A percentile compares a stretch with the other conserved stretches of the same genome.
phyloP scores from a whole-genome alignment of 92 coral and sea anemone species.

The Zoanthus sansibaricus region DNA sequence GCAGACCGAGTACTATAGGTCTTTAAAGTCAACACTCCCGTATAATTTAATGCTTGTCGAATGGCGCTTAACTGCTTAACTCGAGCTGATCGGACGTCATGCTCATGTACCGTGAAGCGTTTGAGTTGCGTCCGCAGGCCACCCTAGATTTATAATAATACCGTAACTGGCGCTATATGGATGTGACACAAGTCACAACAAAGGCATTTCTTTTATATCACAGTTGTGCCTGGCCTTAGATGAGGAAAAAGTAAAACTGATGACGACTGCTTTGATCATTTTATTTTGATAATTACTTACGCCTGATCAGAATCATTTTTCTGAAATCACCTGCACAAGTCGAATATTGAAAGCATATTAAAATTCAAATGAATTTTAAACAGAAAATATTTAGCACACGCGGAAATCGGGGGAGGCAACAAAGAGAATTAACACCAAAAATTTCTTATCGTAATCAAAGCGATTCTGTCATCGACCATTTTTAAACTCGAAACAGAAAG shows the following conservation, averaged over 20 bases:
- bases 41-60: slow-evolving; percentile 40
- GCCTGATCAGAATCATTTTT: not conserved
- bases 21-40: slow-evolving; percentile 49
- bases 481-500: slow-evolving; percentile 7
- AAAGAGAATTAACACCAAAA: not conserved
- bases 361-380: not conserved
- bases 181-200: slow-evolving; percentile 14
- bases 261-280: not conserved
- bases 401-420: slow-evolving; percentile 13
- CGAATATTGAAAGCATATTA: not conserved
- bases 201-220: slow-evolving; percentile 17
- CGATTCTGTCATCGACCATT: not conserved
- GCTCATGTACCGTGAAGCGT: slow-evolving; percentile 39
- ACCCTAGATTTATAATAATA: slow-evolving; percentile 4
- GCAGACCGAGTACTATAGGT: slow-evolving; percentile 3
- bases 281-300: not conserved
- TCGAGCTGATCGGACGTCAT: slow-evolving; percentile 22
- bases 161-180: slow-evolving; percentile 4
- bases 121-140: slow-evolving; percentile 36
- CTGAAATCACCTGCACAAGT: not conserved
- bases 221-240: not conserved
- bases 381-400: not conserved
- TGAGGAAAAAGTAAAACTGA: not conserved
- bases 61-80: slow-evolving; percentile 44
- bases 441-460: not conserved